phyloP scores from a whole-genome alignment of 2,888 invertebrate species.

The Stenurella melanura region DNA sequence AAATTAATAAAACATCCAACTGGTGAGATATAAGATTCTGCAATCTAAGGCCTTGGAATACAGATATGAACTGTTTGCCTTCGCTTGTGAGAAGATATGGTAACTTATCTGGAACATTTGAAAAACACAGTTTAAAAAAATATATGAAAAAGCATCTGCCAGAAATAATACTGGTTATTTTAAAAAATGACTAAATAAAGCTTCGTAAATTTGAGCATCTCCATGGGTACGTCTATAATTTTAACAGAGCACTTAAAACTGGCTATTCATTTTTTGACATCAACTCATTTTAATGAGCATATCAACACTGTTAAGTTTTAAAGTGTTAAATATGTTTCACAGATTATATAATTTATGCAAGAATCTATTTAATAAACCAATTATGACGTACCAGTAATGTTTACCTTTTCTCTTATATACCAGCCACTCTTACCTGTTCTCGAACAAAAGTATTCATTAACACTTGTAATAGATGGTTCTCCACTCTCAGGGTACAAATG shows the following conservation, averaged over 20 bases:
- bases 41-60: slow-evolving; percentile 80
- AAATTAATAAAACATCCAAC: slow-evolving; percentile 80
- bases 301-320: too few relatives aligned
- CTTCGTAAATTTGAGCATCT: too few relatives aligned
- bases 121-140: not conserved
- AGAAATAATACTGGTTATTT: too few relatives aligned
- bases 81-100: slow-evolving; percentile 78
- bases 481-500: slow-evolving; percentile 71
- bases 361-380: too few relatives aligned
- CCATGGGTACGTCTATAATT: too few relatives aligned
- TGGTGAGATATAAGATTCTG: slow-evolving; percentile 83
- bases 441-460: slow-evolving; percentile 72
- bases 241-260: too few relatives aligned
- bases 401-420: not conserved
- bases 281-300: not conserved
- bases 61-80: slow-evolving; percentile 77
- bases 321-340: too few relatives aligned
- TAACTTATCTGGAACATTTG: slow-evolving; percentile 64
- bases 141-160: too few relatives aligned
- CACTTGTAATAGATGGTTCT: slow-evolving; percentile 63
- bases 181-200: too few relatives aligned
- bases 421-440: slow-evolving; percentile 67
- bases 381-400: not conserved
- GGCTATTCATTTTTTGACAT: too few relatives aligned
- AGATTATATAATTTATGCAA: too few relatives aligned